Conservation (phyloP, 2,888 invertebrate species). For the Suillia variegata region DNA sequence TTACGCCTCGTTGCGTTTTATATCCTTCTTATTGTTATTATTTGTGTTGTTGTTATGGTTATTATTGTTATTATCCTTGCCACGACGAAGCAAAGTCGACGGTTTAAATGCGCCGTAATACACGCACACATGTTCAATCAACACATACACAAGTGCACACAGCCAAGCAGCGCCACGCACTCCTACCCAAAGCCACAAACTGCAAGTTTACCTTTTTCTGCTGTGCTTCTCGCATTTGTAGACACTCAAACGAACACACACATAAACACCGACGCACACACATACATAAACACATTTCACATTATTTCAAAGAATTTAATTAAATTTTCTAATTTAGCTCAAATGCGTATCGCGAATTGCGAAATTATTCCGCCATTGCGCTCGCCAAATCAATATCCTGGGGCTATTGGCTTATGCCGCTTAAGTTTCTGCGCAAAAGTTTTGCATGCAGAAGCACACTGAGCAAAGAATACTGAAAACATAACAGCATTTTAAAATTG, state of each 20-base stretch:
- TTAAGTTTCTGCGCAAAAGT: slow-evolving; percentile 7
- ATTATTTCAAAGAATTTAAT: too few relatives aligned
- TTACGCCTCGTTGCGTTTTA: slow-evolving; percentile 9
- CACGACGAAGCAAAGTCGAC: slow-evolving; percentile 18
- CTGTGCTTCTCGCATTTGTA: slow-evolving; percentile 9
- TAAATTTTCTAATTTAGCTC: slow-evolving; percentile 31
- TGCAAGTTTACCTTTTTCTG: slow-evolving; percentile 7
- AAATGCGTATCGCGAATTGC: slow-evolving; percentile 1
- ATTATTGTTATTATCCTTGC: slow-evolving; percentile 29
- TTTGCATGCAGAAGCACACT: neutral
- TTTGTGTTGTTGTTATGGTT: slow-evolving; percentile 28
- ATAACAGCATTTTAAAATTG: too few relatives aligned
- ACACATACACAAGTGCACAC: slow-evolving; percentile 1
- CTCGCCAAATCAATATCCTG: slow-evolving; percentile 31
- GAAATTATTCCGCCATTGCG: slow-evolving; percentile 3
- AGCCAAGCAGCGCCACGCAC: slow-evolving; percentile 7
- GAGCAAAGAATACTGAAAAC: neutral
- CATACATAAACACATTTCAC: too few relatives aligned
- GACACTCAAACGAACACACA: too few relatives aligned
- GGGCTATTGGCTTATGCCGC: slow-evolving; percentile 31
- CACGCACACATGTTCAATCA: neutral
- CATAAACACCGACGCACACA: too few relatives aligned
- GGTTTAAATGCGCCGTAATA: neutral
- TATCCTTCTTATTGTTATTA: slow-evolving; percentile 25
- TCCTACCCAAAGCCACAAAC: neutral